These are phyloP conservation scores for Enchytraeus crypticus DNA, from an alignment of 2,888 invertebrate species.

Conservation along the genomic window DNA sequence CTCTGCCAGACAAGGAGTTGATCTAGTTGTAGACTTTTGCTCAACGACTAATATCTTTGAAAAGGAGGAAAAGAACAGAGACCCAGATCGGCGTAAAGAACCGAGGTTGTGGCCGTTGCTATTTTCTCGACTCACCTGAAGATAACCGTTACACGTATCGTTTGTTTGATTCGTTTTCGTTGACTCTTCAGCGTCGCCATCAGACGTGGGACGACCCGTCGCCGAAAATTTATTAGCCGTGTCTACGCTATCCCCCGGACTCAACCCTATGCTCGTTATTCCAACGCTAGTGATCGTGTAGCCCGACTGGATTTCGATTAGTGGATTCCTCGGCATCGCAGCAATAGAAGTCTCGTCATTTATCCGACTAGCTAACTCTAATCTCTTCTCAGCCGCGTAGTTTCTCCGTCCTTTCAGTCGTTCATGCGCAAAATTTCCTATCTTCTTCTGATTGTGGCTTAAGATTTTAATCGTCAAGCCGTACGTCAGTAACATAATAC, in stretches of 20 bases:
- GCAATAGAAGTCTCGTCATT: no score
- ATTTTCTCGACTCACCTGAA: no score
- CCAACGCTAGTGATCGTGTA: conserved; percentile 6
- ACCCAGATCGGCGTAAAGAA: not conserved
- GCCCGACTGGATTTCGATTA: no score
- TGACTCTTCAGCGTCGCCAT: no score
- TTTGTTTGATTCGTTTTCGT: no score
- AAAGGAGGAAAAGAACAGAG: not conserved
- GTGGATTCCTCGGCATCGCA: no score
- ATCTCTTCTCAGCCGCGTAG: no score
- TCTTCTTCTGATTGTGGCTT: conserved; percentile 59
- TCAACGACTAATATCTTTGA: not conserved
- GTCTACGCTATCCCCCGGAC: not conserved
- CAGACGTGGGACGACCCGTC: not conserved
- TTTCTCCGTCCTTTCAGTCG: not conserved
- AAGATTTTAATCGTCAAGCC: conserved; percentile 78
- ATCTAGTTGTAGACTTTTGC: not conserved
- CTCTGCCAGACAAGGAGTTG: not conserved
- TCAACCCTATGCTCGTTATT: not conserved
- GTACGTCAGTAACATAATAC: conserved; percentile 88
- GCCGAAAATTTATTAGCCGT: not conserved
- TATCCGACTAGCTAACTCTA: no score
- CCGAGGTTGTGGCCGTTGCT: not conserved
- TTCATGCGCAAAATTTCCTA: conserved; percentile 17
- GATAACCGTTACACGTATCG: no score